A percentile compares a stretch with the other conserved stretches of the same genome.
Conservation (phyloP, 2,888 invertebrate species). For the Oscheius onirici region DNA sequence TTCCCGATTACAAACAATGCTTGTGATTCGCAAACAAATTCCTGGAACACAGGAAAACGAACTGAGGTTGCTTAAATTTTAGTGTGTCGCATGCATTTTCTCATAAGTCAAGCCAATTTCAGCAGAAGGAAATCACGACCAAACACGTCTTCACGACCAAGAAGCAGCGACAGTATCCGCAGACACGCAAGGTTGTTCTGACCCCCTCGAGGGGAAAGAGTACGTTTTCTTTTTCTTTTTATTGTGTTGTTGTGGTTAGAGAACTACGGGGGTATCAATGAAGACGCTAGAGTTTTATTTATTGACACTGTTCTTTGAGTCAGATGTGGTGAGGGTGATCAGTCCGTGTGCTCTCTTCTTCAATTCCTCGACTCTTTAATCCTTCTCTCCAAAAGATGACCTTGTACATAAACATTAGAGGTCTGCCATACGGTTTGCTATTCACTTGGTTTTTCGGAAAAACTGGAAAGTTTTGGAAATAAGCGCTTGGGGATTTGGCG, state of each 20-base stretch:
- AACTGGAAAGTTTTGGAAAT: constrained; percentile 14
- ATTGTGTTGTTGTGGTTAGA: neutral
- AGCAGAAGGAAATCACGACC: constrained; percentile 46
- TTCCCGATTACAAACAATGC: constrained; percentile 30
- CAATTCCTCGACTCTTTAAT: neutral
- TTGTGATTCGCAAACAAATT: constrained; percentile 24
- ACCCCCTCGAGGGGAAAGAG: constrained; percentile 32
- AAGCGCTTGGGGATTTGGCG: constrained; percentile 10
- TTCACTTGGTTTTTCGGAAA: constrained; percentile 29
- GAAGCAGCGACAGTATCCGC: constrained; percentile 50
- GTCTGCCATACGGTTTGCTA: constrained; percentile 23
- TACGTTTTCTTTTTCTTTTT: constrained; percentile 27
- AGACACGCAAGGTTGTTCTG: constrained; percentile 48
- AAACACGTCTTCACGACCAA: constrained; percentile 50
- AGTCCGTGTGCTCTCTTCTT: constrained; percentile 1
- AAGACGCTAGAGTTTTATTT: constrained; percentile 24
- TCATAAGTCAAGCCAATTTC: constrained; percentile 15
- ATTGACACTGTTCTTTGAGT: constrained; percentile 31
- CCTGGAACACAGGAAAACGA: neutral
- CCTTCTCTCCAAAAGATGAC: constrained; percentile 20
- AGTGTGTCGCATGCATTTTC: neutral
- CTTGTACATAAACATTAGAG: constrained; percentile 29
- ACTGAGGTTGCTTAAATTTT: neutral
- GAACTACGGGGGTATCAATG: neutral
- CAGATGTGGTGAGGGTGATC: neutral